phyloP scores from a whole-genome alignment of 2,797 vertebrate genomes.

The Anableps anableps region DNA sequence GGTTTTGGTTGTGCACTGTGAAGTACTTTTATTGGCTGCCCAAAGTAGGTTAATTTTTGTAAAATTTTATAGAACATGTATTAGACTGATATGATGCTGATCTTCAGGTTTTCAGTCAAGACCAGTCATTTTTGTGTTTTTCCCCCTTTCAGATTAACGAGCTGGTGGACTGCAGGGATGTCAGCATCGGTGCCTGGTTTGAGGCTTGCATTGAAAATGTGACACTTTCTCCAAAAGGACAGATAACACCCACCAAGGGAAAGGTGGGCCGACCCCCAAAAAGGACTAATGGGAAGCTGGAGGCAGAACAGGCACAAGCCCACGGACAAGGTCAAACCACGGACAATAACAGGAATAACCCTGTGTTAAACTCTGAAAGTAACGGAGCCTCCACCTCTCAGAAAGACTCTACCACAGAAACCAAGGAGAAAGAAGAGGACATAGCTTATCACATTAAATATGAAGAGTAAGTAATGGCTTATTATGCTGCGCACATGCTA shows the following conservation, averaged over 20 bases:
- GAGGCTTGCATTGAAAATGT: constrained; percentile 94
- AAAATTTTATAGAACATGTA: not conserved
- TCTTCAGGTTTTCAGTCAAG: not conserved
- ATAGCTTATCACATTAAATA: constrained; percentile 98
- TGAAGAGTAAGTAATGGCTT: constrained; percentile 93
- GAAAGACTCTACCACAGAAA: constrained; percentile 81
- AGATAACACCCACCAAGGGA: constrained; percentile 82
- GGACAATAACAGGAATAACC: constrained; percentile 86
- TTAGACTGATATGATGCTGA: not conserved
- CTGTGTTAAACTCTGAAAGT: constrained; percentile 86
- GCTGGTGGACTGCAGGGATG: constrained; percentile 97
- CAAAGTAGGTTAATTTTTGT: not conserved
- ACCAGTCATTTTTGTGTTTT: constrained; percentile 38
- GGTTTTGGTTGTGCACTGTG: not conserved
- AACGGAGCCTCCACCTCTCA: constrained; percentile 91
- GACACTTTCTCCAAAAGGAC: constrained; percentile 87
- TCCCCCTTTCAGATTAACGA: constrained; percentile 90
- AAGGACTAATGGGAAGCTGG: constrained; percentile 93
- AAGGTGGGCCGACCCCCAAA: constrained; percentile 89
- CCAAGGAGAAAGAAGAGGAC: constrained; percentile 84
- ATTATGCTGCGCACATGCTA: constrained; percentile 4
- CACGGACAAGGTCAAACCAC: constrained; percentile 69
- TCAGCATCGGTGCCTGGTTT: constrained; percentile 96
- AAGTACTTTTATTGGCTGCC: not conserved
- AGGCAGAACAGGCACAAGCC: constrained; percentile 70